phyloP scores from a whole-genome alignment of 2,888 invertebrate species.

The Mantis religiosa region DNA sequence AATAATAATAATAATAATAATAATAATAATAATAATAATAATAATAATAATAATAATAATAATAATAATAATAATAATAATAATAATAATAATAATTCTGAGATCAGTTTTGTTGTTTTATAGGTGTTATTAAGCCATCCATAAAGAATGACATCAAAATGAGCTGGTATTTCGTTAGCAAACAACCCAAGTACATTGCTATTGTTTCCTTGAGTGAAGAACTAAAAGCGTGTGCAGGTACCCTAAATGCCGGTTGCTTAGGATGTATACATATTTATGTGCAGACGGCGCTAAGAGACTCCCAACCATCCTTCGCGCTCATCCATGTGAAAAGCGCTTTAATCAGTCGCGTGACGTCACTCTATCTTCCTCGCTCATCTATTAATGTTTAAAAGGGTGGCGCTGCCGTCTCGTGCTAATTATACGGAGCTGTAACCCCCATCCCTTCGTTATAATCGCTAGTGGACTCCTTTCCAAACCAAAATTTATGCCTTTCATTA shows the following conservation, averaged over 20 bases:
- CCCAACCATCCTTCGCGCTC: background rate
- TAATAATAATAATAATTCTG: too few species aligned
- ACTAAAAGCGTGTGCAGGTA: too few species aligned
- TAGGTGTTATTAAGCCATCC: too few species aligned
- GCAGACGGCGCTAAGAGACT: background rate
- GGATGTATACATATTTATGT: background rate
- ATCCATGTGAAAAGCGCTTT: constrained; percentile 6
- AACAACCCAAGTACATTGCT: too few species aligned
- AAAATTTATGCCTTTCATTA: background rate
- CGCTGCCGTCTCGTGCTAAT: background rate
- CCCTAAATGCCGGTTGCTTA: background rate
- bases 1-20: too few species aligned
- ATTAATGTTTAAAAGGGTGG: constrained; percentile 11
- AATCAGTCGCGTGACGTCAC: constrained; percentile 15
- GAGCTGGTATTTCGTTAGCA: too few species aligned
- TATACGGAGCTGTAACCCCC: background rate
- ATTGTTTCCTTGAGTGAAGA: too few species aligned
- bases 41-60: too few species aligned
- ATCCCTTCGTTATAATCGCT: background rate
- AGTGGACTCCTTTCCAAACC: background rate
- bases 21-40: too few species aligned
- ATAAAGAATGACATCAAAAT: too few species aligned
- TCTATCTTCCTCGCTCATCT: background rate
- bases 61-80: too few species aligned
- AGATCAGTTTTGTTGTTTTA: too few species aligned